Evolutionary conservation across 2,888 invertebrate genomes (phyloP), one percentile per base, ranked within the genome.

Genomic region (Zhuqinia jingwanae): DNA sequence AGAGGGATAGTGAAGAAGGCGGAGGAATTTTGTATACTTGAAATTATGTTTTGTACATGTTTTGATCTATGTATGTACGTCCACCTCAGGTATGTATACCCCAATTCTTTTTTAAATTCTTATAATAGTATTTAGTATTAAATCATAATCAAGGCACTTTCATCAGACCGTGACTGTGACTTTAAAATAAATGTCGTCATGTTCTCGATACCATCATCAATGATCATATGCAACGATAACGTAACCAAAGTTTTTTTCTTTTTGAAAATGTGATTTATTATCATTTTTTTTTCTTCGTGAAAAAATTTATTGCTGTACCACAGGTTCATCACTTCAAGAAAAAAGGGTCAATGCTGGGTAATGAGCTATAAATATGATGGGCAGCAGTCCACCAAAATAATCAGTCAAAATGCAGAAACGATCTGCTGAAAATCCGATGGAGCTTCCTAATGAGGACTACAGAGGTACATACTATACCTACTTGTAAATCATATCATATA

Each of bases 281-380:
- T 2, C 36, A 36, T 30, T 80, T 65, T 70, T n/a, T n/a, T 70
- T 30, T 25, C 60, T 56, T 76, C 76, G 27, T 76, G 56, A 56
- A 11, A 63, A 53, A 70, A 6, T 63, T 45, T 68, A 56, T 70
- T 70, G n/a, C 22, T 20, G 3, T 36, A 63, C 47, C 50, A 53
- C 77, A 53, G 65, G 50, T 20, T 65, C 17, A 20, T 58, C 42
- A 56, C 36, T 36, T 42, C 2, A 58, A 30, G 42, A 58, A 30
- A 68, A 76, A 76, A 76, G 58, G 76, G 76, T 76, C 58, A 58
- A 76, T 76, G 56, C 36, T 73, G 47, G 27, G 53, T 36, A 53
- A 53, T 76, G 58, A 58, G 76, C 15, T 50, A 50, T 50, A 50
- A 50, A 50, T 36, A 3, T 36, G 36, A 36, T 36, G 36, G 36